These are phyloP conservation scores for Aporophyla nigra DNA, from an alignment of 2,888 invertebrate species.

Conservation along the genomic window DNA sequence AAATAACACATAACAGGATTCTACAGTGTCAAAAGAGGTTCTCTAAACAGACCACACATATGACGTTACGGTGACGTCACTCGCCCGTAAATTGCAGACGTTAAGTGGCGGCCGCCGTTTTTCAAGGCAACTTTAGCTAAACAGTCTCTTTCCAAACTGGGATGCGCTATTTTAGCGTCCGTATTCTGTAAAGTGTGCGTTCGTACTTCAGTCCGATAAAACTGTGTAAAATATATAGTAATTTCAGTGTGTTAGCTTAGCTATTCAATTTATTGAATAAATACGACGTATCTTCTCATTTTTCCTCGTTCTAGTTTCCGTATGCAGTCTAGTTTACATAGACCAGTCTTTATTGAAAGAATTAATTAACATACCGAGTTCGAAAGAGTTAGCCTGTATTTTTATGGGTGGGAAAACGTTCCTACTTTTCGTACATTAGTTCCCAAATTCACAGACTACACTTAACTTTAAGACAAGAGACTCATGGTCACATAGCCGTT, in stretches of 20 bases:
- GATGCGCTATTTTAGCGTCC: background rate
- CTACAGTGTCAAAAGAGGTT: no score
- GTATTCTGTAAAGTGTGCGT: background rate
- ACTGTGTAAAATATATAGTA: slow-evolving; percentile 11
- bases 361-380: background rate
- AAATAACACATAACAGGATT: no score
- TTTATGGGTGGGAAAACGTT: background rate
- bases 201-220: background rate
- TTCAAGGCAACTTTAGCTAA: background rate
- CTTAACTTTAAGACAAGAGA: background rate
- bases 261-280: slow-evolving; percentile 44
- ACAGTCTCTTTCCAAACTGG: background rate
- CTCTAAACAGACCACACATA: background rate
- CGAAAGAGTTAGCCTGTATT: background rate
- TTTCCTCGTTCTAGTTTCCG: slow-evolving; percentile 16
- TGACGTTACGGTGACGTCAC: background rate
- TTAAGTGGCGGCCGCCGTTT: background rate
- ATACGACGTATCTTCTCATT: slow-evolving; percentile 19
- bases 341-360: slow-evolving; percentile 5
- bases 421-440: no score
- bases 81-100: background rate
- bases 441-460: background rate
- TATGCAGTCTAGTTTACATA: slow-evolving; percentile 13
- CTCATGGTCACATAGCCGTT: no score
- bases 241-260: slow-evolving; percentile 14